phyloP scores from a whole-genome alignment of 1,140 invertebrate species.

The Monomorium pharaonis region DNA sequence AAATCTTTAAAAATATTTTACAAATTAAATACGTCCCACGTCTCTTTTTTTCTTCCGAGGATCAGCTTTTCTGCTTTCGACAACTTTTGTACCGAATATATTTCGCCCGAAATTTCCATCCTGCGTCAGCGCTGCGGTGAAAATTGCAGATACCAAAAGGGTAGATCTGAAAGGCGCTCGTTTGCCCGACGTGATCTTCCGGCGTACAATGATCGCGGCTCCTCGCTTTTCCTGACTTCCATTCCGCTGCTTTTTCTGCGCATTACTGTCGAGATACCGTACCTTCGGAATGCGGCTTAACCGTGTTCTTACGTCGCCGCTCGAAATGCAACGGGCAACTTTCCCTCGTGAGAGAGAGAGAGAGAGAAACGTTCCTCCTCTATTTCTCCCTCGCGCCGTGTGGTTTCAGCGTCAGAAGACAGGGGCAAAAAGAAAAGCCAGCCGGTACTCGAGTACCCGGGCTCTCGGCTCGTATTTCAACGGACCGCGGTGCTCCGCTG shows the following conservation, averaged over 20 bases:
- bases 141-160: not conserved
- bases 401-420: slow-evolving; percentile 39
- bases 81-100: not conserved
- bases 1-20: not conserved
- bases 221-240: not conserved
- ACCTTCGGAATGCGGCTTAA: slow-evolving; percentile 37
- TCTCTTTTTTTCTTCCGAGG: not conserved
- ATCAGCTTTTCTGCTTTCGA: not conserved
- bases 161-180: not conserved
- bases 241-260: not conserved
- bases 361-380: not conserved
- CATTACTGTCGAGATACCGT: not conserved
- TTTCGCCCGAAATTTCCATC: not conserved
- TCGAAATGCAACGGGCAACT: slow-evolving; percentile 35
- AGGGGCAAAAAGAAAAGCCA: slow-evolving; percentile 40
- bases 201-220: slow-evolving; percentile 1
- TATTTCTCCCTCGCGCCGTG: not conserved
- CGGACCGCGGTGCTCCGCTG: not conserved
- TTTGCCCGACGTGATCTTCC: not conserved
- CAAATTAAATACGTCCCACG: not conserved
- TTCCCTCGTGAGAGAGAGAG: not conserved
- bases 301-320: slow-evolving; percentile 27
- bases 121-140: not conserved
- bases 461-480: slow-evolving; percentile 48
- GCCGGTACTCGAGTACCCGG: slow-evolving; percentile 12